phyloP scores from a whole-genome alignment of 37 sponge, comb jelly and placozoan genomes.

The Aphrocallistes beatrix region DNA sequence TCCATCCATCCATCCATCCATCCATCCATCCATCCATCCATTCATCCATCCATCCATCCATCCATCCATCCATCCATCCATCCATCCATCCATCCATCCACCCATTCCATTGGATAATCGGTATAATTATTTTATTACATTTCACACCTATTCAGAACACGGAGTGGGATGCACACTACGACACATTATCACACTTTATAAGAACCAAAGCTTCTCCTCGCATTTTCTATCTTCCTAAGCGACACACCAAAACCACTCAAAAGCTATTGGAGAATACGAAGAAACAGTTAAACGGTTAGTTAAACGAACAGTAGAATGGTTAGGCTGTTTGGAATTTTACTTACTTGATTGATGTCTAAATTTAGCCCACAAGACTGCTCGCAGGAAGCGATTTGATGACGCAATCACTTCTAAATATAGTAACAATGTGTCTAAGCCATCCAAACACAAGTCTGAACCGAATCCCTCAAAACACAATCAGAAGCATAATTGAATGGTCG shows the following conservation, averaged over 20 bases:
- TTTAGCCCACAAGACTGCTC: neutral
- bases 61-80: too few relatives aligned
- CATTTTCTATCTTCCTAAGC: constrained; percentile 6
- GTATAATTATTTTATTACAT: too few relatives aligned
- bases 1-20: too few relatives aligned
- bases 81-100: too few relatives aligned
- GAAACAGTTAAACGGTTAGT: neutral
- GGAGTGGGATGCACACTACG: neutral
- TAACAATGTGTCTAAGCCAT: neutral
- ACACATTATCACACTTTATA: neutral
- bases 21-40: too few relatives aligned
- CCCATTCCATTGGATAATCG: too few relatives aligned
- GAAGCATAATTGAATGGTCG: neutral
- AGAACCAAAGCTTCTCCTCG: neutral
- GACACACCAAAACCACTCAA: neutral
- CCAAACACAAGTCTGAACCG: neutral
- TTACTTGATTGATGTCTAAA: neutral
- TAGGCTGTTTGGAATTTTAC: neutral
- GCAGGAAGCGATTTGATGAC: neutral
- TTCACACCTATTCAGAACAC: neutral
- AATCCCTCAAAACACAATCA: neutral
- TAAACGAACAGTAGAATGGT: neutral
- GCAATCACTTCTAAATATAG: neutral
- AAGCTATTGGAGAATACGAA: neutral
- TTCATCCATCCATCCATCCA: too few relatives aligned